phyloP scores from a whole-genome alignment of 2,113 vertebrate genomes.

The human region GRCh38 chr2:112375501-112376000 shows the following conservation, averaged over 20 bases:
- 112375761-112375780: background rate
- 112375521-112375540: background rate
- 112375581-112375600: background rate
- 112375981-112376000: background rate
- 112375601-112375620: background rate
- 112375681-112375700: too few relatives aligned
- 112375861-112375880: background rate
- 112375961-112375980: background rate
- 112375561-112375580: background rate
- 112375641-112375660: background rate
- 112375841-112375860: background rate
- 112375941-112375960: background rate
- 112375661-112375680: too few relatives aligned
- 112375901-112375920: background rate
- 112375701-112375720: too few relatives aligned
- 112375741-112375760: background rate
- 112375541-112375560: background rate
- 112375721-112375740: background rate
- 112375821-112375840: background rate
- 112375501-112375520: background rate
- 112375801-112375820: background rate
- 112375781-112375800: background rate
- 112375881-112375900: background rate
- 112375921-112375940: background rate
- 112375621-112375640: background rate